These are phyloP conservation scores for Drosophila leonis DNA, from an alignment of 2,888 invertebrate species.

Conservation along the genomic window DNA sequence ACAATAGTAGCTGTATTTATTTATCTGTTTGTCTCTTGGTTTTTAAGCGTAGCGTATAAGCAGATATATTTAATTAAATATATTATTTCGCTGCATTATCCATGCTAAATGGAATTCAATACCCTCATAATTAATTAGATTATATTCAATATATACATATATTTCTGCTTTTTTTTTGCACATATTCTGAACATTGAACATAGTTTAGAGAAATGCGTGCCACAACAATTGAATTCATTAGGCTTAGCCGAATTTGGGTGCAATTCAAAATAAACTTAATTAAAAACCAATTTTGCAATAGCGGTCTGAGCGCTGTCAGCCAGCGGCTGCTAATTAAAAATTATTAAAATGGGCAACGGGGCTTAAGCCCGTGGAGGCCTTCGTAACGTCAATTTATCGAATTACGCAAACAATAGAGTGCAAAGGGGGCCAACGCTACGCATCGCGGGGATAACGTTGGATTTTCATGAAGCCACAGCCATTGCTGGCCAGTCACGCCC, in stretches of 20 bases:
- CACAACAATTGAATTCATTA: constrained; percentile 14
- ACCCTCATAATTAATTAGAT: background rate
- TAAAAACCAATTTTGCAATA: constrained; percentile 44
- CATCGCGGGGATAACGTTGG: background rate
- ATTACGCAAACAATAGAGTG: constrained; percentile 65
- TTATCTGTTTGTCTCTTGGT: background rate
- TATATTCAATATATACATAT: background rate
- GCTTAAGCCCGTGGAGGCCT: constrained; percentile 37
- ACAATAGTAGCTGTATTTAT: background rate
- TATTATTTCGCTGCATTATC: background rate
- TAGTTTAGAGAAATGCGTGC: background rate
- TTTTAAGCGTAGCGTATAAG: background rate
- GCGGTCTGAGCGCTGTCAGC: constrained; percentile 25
- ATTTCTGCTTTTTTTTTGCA: background rate
- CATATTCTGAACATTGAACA: background rate
- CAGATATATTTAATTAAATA: too few relatives aligned
- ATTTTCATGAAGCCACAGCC: constrained; percentile 39
- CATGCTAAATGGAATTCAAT: background rate
- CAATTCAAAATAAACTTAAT: constrained; percentile 40
- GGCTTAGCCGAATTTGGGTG: constrained; percentile 10
- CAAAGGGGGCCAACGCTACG: background rate
- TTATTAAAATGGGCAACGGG: constrained; percentile 62
- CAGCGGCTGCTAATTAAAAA: constrained; percentile 69
- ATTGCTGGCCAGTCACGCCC: constrained; percentile 26
- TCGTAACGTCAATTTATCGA: constrained; percentile 60